These are phyloP conservation scores for Podargus strigoides DNA, from an alignment of 2,797 vertebrate genomes.

Conservation along the genomic window DNA sequence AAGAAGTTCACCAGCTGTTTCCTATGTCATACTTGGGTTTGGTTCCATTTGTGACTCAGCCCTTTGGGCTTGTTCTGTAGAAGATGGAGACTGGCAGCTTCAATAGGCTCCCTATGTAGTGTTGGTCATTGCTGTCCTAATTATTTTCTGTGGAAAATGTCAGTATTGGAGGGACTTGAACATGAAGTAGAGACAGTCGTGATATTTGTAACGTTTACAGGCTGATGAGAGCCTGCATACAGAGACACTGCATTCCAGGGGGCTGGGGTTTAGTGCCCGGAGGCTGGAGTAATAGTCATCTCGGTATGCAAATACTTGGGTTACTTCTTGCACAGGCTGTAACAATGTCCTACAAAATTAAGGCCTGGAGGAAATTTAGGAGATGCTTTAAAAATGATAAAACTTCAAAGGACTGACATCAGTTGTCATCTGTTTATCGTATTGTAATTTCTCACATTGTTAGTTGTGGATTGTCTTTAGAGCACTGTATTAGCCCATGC, in stretches of 20 bases:
- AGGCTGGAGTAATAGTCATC: neutral
- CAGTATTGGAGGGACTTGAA: neutral
- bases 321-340: neutral
- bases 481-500: neutral
- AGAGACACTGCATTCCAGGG: neutral
- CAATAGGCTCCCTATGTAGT: neutral
- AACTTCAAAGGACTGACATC: neutral
- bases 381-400: neutral
- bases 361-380: neutral
- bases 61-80: neutral
- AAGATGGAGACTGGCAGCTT: neutral
- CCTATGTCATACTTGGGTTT: conserved; percentile 4
- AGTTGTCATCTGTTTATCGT: neutral
- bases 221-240: rapidly evolving
- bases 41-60: conserved; percentile 10
- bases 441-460: neutral
- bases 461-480: neutral
- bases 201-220: neutral
- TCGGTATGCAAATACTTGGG: neutral
- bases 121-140: neutral
- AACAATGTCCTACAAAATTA: neutral
- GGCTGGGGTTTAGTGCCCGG: neutral
- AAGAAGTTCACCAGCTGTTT: neutral
- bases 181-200: neutral
- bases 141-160: neutral